Base-by-base conservation (phyloP, 2,888 invertebrate genomes). In the Steromphala cineraria region DNA sequence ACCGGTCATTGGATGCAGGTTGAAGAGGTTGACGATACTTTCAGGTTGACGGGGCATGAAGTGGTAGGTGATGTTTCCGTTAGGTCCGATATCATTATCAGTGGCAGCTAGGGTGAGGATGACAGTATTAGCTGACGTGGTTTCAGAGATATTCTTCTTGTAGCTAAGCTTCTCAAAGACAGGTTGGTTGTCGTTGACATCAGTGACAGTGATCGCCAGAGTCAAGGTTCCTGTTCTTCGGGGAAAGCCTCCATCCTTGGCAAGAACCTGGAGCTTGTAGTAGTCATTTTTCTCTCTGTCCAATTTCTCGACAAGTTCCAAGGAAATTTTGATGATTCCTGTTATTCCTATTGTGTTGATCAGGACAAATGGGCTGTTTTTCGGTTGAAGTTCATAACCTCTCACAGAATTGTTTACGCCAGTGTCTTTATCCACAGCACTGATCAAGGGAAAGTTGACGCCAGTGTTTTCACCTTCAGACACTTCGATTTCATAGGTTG, bases 31-130 rank as follows among this genome's bases (percentile, higher is more conserved):
- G 82, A 95, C 95, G 10, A 84, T 79, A 7, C 21, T 75, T 87
- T 96, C 96, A 79, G 95, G 95, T 67, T 86, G 84, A 28, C 83
- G 78, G 83, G 84, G 52, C 46, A 82, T 84, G 89, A 98, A 96
- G 92, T 97, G 97, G 94, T 98, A 99, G 94, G 98, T 98, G 89
- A 99, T 97, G 94, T 98, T 97, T 0, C 98, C 98, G 93, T 98
- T 98, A 89, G 97, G 95, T 2, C 98, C 98, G 62, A 97, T 94
- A 93, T 99, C 99, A 3, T 98, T 98, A 94, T 99, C 99, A 91
- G 97, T 97, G 0, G 98, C 99, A 31, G 95, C 92, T 24, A 95
- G 92, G 82, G 91, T 91, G 53, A 96, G 94, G 82, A 98, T 95
- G 92, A 96, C 96, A 79, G 95, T 95, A 19, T 97, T 97, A 81